phyloP scores from a whole-genome alignment of 2,113 vertebrate species.

The Haliaeetus leucogaster region DNA sequence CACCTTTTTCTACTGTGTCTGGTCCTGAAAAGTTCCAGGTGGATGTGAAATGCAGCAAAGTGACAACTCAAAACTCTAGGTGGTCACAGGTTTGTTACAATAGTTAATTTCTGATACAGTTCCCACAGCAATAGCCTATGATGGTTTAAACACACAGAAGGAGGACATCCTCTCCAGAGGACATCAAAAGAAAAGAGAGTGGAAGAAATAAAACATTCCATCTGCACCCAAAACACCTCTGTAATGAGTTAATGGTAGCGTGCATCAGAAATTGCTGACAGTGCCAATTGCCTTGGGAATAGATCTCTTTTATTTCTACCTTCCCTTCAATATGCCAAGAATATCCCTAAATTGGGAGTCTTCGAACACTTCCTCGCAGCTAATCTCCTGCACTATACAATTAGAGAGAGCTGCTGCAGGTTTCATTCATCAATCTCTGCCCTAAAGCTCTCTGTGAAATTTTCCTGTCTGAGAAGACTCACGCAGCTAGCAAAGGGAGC shows the following conservation, averaged over 20 bases:
- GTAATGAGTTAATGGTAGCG: neutral
- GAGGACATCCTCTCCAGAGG: neutral
- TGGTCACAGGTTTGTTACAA: neutral
- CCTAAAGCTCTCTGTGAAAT: neutral
- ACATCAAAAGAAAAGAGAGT: neutral
- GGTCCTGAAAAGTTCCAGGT: neutral
- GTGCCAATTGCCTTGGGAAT: neutral
- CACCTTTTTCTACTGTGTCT: neutral
- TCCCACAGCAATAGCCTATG: neutral
- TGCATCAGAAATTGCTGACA: neutral
- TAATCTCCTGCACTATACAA: conserved; percentile 23
- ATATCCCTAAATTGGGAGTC: neutral
- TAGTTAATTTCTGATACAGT: neutral
- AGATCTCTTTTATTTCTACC: neutral
- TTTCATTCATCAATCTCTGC: conserved; percentile 28
- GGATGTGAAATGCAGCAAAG: neutral
- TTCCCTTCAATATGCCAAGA: neutral
- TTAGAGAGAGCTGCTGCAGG: neutral
- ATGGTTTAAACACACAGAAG: neutral
- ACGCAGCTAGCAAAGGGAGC: neutral
- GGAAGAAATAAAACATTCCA: neutral
- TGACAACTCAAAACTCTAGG: neutral
- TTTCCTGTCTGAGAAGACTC: neutral
- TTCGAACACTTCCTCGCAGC: neutral
- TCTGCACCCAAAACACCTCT: neutral